These are phyloP conservation scores for Dinothrombium tinctorium DNA, from an alignment of 1,140 invertebrate genomes.

Conservation along the genomic window DNA sequence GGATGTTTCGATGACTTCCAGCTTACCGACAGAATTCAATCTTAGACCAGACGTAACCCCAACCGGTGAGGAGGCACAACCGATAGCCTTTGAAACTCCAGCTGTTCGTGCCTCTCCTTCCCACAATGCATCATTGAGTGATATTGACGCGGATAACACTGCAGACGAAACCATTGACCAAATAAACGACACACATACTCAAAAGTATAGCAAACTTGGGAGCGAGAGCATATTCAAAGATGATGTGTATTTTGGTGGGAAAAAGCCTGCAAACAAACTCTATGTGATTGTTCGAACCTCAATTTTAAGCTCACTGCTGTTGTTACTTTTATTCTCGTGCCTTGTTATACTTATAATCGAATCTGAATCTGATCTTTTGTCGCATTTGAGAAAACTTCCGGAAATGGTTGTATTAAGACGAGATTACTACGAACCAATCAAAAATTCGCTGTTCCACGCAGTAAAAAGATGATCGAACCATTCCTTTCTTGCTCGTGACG, in stretches of 20 bases:
- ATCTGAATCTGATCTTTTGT: conserved; percentile 42
- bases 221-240: too few relatives aligned
- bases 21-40: conserved; percentile 10
- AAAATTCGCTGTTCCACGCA: too few relatives aligned
- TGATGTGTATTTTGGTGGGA: too few relatives aligned
- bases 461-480: too few relatives aligned
- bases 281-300: conserved; percentile 4
- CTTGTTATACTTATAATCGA: conserved; percentile 21
- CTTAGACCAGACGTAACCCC: conserved; percentile 11
- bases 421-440: conserved; percentile 56
- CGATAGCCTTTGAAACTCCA: conserved; percentile 9
- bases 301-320: conserved; percentile 24
- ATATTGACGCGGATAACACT: background rate
- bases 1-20: conserved; percentile 7
- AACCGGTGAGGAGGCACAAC: conserved; percentile 7
- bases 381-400: conserved; percentile 40
- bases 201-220: too few relatives aligned
- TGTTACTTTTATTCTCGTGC: conserved; percentile 18
- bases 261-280: conserved; percentile 1
- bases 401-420: conserved; percentile 48
- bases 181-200: too few relatives aligned
- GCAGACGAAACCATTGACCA: background rate
- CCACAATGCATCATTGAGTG: background rate
- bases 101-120: conserved; percentile 9
- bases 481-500: too few relatives aligned